phyloP scores from a whole-genome alignment of 37 sponge, comb jelly and placozoan species.

The Oopsacas minuta region DNA sequence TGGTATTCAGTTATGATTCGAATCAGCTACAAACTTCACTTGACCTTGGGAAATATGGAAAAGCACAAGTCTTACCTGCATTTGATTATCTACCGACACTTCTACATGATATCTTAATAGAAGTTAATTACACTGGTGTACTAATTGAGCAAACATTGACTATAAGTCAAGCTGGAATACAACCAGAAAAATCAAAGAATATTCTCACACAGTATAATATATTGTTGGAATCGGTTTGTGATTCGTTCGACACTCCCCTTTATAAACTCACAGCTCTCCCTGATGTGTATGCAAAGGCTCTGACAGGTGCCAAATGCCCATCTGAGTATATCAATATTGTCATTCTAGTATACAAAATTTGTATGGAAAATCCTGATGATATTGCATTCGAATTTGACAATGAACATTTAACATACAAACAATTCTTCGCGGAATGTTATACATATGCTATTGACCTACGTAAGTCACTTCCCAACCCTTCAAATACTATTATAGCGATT shows the following conservation, averaged over 20 bases:
- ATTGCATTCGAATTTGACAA: background rate
- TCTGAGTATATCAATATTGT: background rate
- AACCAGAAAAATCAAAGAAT: background rate
- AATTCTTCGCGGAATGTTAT: background rate
- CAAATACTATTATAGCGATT: background rate
- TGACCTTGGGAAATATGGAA: background rate
- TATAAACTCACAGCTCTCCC: background rate
- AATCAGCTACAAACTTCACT: constrained; percentile 14
- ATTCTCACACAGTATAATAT: background rate
- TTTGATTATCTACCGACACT: background rate
- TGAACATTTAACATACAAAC: background rate
- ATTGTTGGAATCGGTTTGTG: background rate
- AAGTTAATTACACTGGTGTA: background rate
- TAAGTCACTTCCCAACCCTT: background rate
- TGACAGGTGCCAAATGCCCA: background rate
- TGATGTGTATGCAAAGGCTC: background rate
- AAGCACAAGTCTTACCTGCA: background rate
- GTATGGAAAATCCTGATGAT: background rate
- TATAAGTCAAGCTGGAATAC: background rate
- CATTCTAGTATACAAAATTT: background rate
- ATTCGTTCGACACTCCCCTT: background rate
- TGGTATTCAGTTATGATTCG: background rate
- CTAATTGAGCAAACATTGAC: background rate
- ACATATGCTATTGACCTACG: background rate
- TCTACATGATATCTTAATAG: background rate